Percentiles rank a stretch among this genome's conserved stretches.
phyloP scores from a whole-genome alignment of 1,140 invertebrate species.

The Microplitis mediator region DNA sequence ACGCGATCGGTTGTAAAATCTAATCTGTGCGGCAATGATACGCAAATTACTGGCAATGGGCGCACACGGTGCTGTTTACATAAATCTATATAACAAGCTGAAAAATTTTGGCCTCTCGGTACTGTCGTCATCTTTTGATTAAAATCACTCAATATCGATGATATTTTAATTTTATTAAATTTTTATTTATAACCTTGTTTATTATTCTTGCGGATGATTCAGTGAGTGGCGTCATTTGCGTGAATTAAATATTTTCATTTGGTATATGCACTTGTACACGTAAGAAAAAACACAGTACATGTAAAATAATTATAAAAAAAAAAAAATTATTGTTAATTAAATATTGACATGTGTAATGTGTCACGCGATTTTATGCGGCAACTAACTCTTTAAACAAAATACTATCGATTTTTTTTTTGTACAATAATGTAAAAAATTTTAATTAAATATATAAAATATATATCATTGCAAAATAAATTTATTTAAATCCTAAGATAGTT shows the following conservation, averaged over 20 bases:
- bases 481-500: no score
- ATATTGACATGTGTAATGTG: conserved; percentile 22
- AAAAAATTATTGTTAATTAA: conserved; percentile 25
- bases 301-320: conserved; percentile 15
- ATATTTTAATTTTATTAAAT: conserved; percentile 11
- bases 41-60: conserved; percentile 55
- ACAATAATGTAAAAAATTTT: no score
- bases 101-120: conserved; percentile 46
- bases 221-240: conserved; percentile 1
- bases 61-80: conserved; percentile 50
- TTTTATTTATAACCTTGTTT: background rate
- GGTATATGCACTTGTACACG: background rate
- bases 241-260: background rate
- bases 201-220: background rate
- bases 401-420: conserved; percentile 13
- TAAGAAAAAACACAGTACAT: background rate
- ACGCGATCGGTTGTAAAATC: conserved; percentile 73
- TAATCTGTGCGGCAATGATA: conserved; percentile 55
- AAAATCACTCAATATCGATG: background rate
- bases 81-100: conserved; percentile 54
- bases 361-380: conserved; percentile 17
- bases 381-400: conserved; percentile 31
- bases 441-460: no score
- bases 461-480: no score
- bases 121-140: conserved; percentile 34